Conservation (phyloP, 2,888 invertebrate species). For the Trypoxylon attenuatum region DNA sequence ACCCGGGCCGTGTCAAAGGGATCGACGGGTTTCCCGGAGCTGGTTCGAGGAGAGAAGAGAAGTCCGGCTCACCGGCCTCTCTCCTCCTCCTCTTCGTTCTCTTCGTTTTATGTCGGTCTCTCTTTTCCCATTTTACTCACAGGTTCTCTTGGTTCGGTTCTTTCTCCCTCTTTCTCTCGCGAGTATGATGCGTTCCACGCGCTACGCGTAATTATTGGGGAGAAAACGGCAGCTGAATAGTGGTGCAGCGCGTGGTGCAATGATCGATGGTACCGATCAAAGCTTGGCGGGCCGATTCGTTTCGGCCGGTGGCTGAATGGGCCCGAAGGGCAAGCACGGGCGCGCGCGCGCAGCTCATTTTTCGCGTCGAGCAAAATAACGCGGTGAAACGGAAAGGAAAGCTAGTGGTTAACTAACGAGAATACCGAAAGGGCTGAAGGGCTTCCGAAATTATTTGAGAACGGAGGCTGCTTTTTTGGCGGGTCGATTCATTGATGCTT, state of each 20-base stretch:
- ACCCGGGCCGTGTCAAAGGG: conserved; percentile 7
- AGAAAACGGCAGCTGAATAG: not conserved
- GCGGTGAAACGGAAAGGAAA: conserved; percentile 40
- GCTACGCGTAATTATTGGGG: not conserved
- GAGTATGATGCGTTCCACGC: not conserved
- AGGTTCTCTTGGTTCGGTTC: conserved; percentile 9
- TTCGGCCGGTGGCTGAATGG: not conserved
- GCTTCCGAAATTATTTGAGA: conserved; percentile 24
- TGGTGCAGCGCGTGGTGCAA: not conserved
- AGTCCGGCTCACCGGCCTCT: not conserved
- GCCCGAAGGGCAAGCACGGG: not conserved
- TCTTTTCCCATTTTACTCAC: not conserved
- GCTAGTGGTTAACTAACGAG: conserved; percentile 41
- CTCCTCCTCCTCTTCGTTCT: not conserved
- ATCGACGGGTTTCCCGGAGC: conserved; percentile 11
- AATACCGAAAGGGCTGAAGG: conserved; percentile 34
- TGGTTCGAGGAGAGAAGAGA: conserved; percentile 12
- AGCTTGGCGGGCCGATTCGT: not conserved
- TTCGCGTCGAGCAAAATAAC: conserved; percentile 30
- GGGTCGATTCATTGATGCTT: not conserved
- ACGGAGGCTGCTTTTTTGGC: conserved; percentile 16
- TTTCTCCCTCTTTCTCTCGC: not conserved
- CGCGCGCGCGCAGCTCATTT: conserved; percentile 2
- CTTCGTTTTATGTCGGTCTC: not conserved
- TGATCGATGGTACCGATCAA: not conserved